These are phyloP conservation scores for Zeugodacus cucurbitae DNA, from an alignment of 1,140 invertebrate genomes.

Conservation along the genomic window DNA sequence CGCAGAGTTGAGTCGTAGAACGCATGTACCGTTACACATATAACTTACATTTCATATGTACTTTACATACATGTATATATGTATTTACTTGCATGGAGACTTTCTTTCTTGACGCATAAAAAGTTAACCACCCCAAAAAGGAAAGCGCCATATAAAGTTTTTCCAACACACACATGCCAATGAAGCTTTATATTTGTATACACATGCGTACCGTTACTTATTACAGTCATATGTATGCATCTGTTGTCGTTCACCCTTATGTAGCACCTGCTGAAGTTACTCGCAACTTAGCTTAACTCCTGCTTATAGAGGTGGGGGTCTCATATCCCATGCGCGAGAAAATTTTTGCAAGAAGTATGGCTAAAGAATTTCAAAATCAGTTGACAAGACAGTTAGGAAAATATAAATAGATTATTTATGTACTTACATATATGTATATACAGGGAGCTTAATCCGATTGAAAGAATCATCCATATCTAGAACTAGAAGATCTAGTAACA, in stretches of 20 bases:
- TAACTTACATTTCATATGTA: neutral
- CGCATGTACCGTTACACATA: neutral
- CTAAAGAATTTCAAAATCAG: slow-evolving; percentile 9
- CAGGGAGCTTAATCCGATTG: neutral
- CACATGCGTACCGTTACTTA: neutral
- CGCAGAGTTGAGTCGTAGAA: neutral
- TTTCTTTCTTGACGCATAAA: neutral
- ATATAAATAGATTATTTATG: neutral
- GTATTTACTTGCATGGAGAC: neutral
- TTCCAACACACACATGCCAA: neutral
- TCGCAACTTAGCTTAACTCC: neutral
- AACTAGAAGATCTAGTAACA: too few species aligned
- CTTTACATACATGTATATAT: neutral
- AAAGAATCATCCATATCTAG: too few species aligned
- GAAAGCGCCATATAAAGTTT: neutral
- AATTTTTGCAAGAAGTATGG: neutral
- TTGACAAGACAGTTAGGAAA: slow-evolving; percentile 33
- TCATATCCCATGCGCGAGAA: neutral
- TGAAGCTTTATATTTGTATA: neutral
- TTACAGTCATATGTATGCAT: neutral
- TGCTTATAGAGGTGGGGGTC: neutral
- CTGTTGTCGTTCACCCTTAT: neutral
- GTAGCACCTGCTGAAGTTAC: neutral
- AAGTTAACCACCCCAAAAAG: neutral
- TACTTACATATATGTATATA: neutral